phyloP scores from a whole-genome alignment of 2,888 invertebrate species.

The Clusia tigrina region DNA sequence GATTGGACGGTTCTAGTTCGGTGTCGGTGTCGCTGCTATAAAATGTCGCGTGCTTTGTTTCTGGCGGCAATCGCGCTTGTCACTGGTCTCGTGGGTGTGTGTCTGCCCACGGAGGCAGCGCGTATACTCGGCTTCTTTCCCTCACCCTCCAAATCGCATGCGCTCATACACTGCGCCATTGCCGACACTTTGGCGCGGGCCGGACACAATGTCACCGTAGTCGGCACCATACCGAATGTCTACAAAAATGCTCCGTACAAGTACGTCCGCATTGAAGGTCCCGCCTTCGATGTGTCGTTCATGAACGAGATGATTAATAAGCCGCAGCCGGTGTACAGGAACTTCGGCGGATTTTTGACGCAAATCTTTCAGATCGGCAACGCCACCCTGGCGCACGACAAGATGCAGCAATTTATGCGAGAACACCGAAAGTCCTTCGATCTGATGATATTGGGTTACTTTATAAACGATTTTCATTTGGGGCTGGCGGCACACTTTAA shows the following conservation, averaged over 20 bases:
- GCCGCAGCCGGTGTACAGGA: conserved; percentile 33
- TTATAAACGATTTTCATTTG: conserved; percentile 55
- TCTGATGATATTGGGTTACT: conserved; percentile 53
- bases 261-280: conserved; percentile 34
- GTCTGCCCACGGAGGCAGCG: too few relatives aligned
- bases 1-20: too few relatives aligned
- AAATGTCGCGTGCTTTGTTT: too few relatives aligned
- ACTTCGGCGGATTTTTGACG: conserved; percentile 25
- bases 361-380: conserved; percentile 34
- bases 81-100: too few relatives aligned
- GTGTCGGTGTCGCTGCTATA: too few relatives aligned
- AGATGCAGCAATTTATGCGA: conserved; percentile 41
- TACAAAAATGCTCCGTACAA: conserved; percentile 42
- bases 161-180: conserved; percentile 52
- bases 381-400: conserved; percentile 35
- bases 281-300: conserved; percentile 30
- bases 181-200: conserved; percentile 48
- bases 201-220: conserved; percentile 57
- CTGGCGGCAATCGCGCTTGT: too few relatives aligned
- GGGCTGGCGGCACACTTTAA: conserved; percentile 58
- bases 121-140: conserved; percentile 2
- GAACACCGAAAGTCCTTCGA: conserved; percentile 44
- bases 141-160: conserved; percentile 42
- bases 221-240: conserved; percentile 42
- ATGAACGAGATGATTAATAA: conserved; percentile 34